phyloP scores from a whole-genome alignment of 2,797 vertebrate genomes.

The Aeoliscus strigatus region DNA sequence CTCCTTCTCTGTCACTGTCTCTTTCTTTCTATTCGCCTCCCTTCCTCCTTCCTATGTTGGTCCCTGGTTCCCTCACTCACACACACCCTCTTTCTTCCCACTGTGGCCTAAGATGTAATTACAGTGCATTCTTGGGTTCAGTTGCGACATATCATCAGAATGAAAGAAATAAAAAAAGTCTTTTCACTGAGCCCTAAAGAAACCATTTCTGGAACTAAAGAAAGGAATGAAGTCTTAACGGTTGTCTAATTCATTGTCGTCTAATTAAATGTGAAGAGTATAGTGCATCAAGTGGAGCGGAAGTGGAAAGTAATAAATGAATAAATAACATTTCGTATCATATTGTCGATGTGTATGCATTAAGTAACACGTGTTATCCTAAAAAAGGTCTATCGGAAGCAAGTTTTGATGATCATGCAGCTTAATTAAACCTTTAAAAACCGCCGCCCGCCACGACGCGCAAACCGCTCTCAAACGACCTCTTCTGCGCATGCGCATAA shows the following conservation, averaged over 20 bases:
- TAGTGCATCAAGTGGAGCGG: too few species aligned
- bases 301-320: too few species aligned
- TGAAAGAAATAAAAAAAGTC: conserved; percentile 30
- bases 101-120: conserved; percentile 38
- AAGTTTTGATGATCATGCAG: neutral
- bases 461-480: neutral
- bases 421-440: neutral
- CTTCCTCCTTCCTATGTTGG: conserved; percentile 36
- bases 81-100: conserved; percentile 35
- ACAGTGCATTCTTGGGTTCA: conserved; percentile 21
- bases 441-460: too few species aligned
- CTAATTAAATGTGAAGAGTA: too few species aligned
- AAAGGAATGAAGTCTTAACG: too few species aligned
- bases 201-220: too few species aligned
- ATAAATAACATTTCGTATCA: too few species aligned
- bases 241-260: too few species aligned
- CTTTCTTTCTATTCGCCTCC: conserved; percentile 33
- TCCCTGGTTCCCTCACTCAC: conserved; percentile 9
- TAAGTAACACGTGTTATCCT: too few species aligned
- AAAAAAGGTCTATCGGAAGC: neutral
- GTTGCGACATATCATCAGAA: conserved; percentile 31
- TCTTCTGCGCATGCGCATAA: conserved; percentile 28
- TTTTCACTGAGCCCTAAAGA: too few species aligned
- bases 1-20: conserved; percentile 23
- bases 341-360: too few species aligned